A percentile compares a stretch with the other conserved stretches of the same genome.
Evolutionary conservation across 2,113 vertebrate genomes (phyloP).

Genomic region (Psettodes erumei): DNA sequence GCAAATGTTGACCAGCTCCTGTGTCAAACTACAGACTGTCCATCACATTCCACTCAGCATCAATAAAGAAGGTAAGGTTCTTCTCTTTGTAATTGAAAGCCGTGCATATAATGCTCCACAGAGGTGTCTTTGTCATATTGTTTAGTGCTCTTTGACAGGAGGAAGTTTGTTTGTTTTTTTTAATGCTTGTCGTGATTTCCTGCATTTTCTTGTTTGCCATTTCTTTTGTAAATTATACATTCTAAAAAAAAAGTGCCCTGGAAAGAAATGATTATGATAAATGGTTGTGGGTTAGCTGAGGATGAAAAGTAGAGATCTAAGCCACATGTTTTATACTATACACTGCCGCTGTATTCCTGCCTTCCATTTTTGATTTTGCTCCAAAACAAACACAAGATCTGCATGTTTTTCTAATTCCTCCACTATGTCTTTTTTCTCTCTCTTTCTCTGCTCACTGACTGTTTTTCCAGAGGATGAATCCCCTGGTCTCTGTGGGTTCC

Average conservation of each 20-base stretch:
- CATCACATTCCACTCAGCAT: constrained; percentile 94
- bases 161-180: background rate
- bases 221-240: background rate
- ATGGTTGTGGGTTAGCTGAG: constrained; percentile 13
- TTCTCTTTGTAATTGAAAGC: background rate
- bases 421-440: background rate
- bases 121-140: background rate
- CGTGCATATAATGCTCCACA: no score
- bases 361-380: constrained; percentile 41
- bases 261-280: constrained; percentile 1
- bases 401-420: constrained; percentile 58
- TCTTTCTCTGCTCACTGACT: constrained; percentile 35
- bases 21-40: constrained; percentile 96
- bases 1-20: constrained; percentile 97
- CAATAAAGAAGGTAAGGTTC: constrained; percentile 91
- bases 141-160: background rate
- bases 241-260: background rate
- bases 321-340: constrained; percentile 1
- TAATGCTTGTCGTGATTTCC: background rate
- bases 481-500: constrained; percentile 93
- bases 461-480: constrained; percentile 92
- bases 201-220: background rate
- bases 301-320: constrained; percentile 10
- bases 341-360: constrained; percentile 9
- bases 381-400: constrained; percentile 58